phyloP scores from a whole-genome alignment of 2,888 invertebrate genomes.

The Cactoblastis cactorum region DNA sequence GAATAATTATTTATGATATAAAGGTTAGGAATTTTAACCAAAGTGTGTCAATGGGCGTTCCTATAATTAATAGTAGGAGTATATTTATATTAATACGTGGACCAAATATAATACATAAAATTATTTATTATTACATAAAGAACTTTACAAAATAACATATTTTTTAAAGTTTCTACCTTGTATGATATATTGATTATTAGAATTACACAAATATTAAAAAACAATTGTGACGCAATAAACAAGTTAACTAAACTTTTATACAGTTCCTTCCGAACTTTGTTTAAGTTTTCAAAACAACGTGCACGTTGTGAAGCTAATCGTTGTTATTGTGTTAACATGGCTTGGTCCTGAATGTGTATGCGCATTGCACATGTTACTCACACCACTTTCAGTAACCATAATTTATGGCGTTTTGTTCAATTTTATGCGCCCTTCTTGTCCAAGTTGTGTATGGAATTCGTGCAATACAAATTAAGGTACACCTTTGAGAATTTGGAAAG shows the following conservation, averaged over 20 bases:
- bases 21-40: too few species aligned
- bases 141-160: too few species aligned
- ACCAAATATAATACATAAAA: too few species aligned
- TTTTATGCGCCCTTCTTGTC: conserved; percentile 5
- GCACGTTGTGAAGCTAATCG: conserved; percentile 6
- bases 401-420: conserved; percentile 6
- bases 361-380: conserved; percentile 5
- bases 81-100: too few species aligned
- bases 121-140: too few species aligned
- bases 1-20: too few species aligned
- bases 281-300: conserved; percentile 2
- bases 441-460: background rate
- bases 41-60: too few species aligned
- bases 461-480: background rate
- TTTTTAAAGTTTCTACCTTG: too few species aligned
- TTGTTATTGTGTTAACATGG: conserved; percentile 5
- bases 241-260: background rate
- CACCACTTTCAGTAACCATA: conserved; percentile 1
- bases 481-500: background rate
- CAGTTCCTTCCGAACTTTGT: background rate
- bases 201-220: too few species aligned
- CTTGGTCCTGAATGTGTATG: background rate
- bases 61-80: too few species aligned
- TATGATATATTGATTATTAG: too few species aligned
- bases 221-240: background rate